phyloP scores from a whole-genome alignment of 2,113 vertebrate species.

The Plestiodon gilberti region DNA sequence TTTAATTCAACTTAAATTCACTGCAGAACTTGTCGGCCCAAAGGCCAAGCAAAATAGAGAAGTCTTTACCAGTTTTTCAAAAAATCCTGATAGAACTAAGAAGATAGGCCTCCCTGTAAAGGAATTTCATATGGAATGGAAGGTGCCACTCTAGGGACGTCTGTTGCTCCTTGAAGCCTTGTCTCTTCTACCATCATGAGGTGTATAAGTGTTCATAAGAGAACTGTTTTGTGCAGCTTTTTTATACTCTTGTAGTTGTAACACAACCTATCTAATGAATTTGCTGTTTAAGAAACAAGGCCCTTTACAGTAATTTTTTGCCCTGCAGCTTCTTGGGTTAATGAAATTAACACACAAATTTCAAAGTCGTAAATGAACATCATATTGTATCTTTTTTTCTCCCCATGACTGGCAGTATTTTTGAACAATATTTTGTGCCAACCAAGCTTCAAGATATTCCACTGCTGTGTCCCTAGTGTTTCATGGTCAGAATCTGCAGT shows the following conservation, averaged over 20 bases:
- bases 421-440: constrained; percentile 3
- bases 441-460: not conserved
- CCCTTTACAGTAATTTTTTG: not conserved
- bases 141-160: not conserved
- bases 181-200: not conserved
- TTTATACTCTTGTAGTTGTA: not conserved
- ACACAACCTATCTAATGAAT: not conserved
- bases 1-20: not conserved
- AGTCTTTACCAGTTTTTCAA: not conserved
- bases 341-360: not conserved
- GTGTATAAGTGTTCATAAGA: not conserved
- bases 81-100: not conserved
- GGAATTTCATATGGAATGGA: not conserved
- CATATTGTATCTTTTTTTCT: not conserved
- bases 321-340: not conserved
- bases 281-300: not conserved
- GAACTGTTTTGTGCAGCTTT: not conserved
- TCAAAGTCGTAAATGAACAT: not conserved
- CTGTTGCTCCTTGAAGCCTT: not conserved
- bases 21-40: not conserved
- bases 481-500: not conserved
- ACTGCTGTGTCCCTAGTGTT: not conserved
- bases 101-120: not conserved
- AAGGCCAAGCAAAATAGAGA: not conserved
- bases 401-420: not conserved